Evolutionary conservation across 1,140 invertebrate genomes (phyloP).

Genomic region (Drosophila lacertosa): DNA sequence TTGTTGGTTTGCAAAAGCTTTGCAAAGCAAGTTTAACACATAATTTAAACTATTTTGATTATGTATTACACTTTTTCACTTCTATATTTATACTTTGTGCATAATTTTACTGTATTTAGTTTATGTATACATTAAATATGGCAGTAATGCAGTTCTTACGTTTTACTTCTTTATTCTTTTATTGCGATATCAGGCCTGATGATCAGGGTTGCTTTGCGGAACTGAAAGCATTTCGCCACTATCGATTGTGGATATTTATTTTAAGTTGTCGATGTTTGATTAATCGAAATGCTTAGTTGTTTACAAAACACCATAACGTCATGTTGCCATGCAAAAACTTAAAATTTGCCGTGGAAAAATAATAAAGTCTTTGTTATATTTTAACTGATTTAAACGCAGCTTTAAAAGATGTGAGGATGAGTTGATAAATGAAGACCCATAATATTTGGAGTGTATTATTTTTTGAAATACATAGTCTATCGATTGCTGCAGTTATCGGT

Average conservation of each 20-base stretch:
- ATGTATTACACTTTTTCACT: constrained; percentile 11
- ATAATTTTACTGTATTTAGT: constrained; percentile 44
- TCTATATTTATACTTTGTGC: constrained; percentile 27
- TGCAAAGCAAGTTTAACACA: neutral
- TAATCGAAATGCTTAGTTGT: neutral
- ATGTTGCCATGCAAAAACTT: neutral
- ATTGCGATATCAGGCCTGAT: constrained; percentile 30
- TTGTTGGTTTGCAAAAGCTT: constrained; percentile 49
- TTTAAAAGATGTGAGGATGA: too few relatives aligned
- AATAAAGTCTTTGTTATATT: neutral
- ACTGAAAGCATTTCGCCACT: constrained; percentile 11
- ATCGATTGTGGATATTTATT: neutral
- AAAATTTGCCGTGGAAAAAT: neutral
- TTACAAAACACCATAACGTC: neutral
- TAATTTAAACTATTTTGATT: constrained; percentile 8
- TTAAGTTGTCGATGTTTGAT: neutral
- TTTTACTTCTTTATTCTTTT: constrained; percentile 73
- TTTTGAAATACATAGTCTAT: neutral
- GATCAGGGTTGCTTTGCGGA: constrained; percentile 29
- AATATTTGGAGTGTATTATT: neutral
- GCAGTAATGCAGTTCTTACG: constrained; percentile 66
- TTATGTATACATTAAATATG: constrained; percentile 46
- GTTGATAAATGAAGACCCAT: neutral
- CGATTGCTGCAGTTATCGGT: neutral
- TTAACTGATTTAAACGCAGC: neutral